Evolutionary conservation across 2,113 vertebrate genomes (phyloP).

Genomic region (Hirundichthys speculiger): DNA sequence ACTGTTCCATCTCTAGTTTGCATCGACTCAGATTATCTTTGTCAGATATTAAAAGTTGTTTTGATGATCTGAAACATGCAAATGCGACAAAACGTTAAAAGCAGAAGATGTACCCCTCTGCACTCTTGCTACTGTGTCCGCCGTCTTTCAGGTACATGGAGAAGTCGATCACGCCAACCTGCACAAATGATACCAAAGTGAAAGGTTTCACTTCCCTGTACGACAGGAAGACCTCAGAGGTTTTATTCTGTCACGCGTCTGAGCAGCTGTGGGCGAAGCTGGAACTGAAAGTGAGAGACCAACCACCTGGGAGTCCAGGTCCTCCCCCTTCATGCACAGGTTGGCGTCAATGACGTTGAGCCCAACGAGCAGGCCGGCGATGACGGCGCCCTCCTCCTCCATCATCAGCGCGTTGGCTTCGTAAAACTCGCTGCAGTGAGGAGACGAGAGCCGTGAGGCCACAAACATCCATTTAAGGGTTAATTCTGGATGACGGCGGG

Average conservation of each 20-base stretch:
- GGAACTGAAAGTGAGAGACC: background rate
- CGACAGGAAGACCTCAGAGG: too few relatives aligned
- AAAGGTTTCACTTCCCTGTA: background rate
- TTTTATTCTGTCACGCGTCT: too few relatives aligned
- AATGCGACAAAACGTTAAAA: too few relatives aligned
- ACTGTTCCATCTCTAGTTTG: too few relatives aligned
- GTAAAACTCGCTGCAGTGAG: slow-evolving; percentile 89
- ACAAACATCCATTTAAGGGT: too few relatives aligned
- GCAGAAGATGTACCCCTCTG: slow-evolving; percentile 96
- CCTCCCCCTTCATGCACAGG: slow-evolving; percentile 99
- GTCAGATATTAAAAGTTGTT: too few relatives aligned
- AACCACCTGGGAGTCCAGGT: slow-evolving; percentile 94
- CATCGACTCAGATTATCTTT: too few relatives aligned
- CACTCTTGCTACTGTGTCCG: slow-evolving; percentile 91
- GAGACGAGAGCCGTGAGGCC: too few relatives aligned
- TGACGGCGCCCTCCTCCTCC: slow-evolving; percentile 98
- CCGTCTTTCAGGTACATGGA: slow-evolving; percentile 99
- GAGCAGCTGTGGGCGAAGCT: background rate
- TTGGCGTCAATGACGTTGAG: slow-evolving; percentile 98
- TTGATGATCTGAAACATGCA: too few relatives aligned
- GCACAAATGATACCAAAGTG: background rate
- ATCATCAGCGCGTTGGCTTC: slow-evolving; percentile 98
- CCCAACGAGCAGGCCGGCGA: slow-evolving; percentile 94
- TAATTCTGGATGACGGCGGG: background rate
- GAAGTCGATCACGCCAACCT: slow-evolving; percentile 99